phyloP scores from a whole-genome alignment of 2,888 invertebrate species.

The Polymixis flavicincta region DNA sequence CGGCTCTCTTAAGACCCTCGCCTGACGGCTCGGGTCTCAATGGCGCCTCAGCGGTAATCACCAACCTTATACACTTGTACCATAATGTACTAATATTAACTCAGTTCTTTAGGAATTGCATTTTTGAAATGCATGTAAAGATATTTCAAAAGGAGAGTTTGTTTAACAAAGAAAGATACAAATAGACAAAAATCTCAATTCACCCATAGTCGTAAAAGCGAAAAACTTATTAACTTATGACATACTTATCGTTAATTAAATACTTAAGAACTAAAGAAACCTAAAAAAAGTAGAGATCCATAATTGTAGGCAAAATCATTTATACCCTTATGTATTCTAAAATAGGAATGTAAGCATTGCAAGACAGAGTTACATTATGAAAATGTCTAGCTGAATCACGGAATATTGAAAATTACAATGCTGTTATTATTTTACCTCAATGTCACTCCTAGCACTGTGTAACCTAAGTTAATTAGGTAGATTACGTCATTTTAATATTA shows the following conservation, averaged over 20 bases:
- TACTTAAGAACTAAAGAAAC: slow-evolving; percentile 34
- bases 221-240: slow-evolving; percentile 32
- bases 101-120: not conserved
- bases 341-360: slow-evolving; percentile 54
- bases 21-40: too few species aligned
- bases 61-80: too few species aligned
- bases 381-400: slow-evolving; percentile 28
- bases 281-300: slow-evolving; percentile 31
- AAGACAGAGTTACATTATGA: slow-evolving; percentile 13
- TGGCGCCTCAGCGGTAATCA: too few species aligned
- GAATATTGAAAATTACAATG: not conserved
- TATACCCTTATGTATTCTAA: slow-evolving; percentile 51
- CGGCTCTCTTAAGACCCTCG: too few species aligned
- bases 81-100: too few species aligned
- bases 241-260: slow-evolving; percentile 18
- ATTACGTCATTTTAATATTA: not conserved
- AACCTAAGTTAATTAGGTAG: not conserved
- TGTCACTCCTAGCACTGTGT: not conserved
- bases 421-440: not conserved
- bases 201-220: slow-evolving; percentile 42
- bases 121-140: not conserved
- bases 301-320: slow-evolving; percentile 45
- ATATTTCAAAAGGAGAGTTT: not conserved
- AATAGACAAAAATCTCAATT: not conserved
- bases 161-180: not conserved